Percentiles rank a stretch among this genome's conserved stretches.
phyloP scores from a whole-genome alignment of 2,113 vertebrate species.

The Lepidothrix coronata region DNA sequence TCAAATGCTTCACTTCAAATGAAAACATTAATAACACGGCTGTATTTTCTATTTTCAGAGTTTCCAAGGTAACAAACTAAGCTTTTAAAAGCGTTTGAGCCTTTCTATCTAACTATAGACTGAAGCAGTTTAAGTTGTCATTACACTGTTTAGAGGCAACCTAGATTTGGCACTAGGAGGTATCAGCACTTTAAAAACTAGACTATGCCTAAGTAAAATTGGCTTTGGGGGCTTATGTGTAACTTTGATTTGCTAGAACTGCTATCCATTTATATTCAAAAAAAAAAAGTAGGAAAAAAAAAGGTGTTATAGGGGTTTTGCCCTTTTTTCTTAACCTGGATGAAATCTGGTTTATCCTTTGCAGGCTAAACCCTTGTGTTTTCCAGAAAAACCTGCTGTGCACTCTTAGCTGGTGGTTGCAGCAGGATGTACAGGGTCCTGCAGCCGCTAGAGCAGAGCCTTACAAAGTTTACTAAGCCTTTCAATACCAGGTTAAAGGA shows the following conservation, averaged over 20 bases:
- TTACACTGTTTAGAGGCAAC: slow-evolving; percentile 13
- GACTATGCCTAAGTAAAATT: background rate
- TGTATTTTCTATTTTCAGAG: slow-evolving; percentile 19
- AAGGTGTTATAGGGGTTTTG: background rate
- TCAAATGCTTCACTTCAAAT: background rate
- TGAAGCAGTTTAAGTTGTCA: slow-evolving; percentile 5
- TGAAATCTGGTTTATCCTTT: background rate
- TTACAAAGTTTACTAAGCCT: background rate
- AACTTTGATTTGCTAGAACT: background rate
- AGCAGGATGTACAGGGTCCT: background rate
- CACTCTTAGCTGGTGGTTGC: background rate
- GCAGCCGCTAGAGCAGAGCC: background rate
- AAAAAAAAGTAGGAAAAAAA: background rate
- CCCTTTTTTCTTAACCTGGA: background rate
- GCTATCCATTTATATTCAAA: background rate
- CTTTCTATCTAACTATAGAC: slow-evolving; percentile 22
- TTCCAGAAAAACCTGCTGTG: background rate
- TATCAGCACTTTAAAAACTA: background rate
- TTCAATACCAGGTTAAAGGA: background rate
- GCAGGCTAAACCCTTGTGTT: background rate
- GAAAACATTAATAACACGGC: slow-evolving; percentile 8
- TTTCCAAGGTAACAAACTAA: slow-evolving; percentile 52
- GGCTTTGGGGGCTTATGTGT: background rate
- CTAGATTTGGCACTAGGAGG: background rate
- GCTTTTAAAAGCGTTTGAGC: background rate